Base-by-base conservation (phyloP, 64 coral and sea anemone species). In the Montipora capricornis region DNA sequence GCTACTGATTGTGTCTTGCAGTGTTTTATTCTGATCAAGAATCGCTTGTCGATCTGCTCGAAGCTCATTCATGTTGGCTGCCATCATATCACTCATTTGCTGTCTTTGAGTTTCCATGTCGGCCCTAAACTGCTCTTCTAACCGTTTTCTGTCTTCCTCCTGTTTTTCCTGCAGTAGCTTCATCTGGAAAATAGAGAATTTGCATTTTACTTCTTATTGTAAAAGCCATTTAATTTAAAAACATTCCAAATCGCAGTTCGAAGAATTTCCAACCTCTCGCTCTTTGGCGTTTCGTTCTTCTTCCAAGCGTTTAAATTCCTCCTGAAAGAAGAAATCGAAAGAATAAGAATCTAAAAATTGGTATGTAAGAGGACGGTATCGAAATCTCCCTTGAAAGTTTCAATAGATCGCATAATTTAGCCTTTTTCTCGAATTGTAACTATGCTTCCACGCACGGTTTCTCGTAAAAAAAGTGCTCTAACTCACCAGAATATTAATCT, bases 71-170 rank as follows among this genome's bases (percentile, higher is more conserved):
- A 92, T 88, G 90, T 96, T 96, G 15, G 95, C 90, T n/a, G 74
- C 73, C 79, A 96, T 83, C 95, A 96, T 93, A 57, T 96, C 93
- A 44, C 76, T 44, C 95, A 96, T 82, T 87, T 93, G 90, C 47
- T 83, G 67, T 20, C 87, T 89, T 74, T 93, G 90, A 75, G 84
- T 22, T 76, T 89, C 77, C 78, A 93, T 73, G 60, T 96, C 88
- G 26, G n/a, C 77, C 76, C 80, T 88, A 47, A 96, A 96, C 68
- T 89, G 95, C 55, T 96, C 85, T 49, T 92, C 90, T 22, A 96
- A 89, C 37, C 95, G 83, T 48, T 8, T 60, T 22, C 75, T 87
- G 68, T 96, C 95, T 26, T 26, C 26, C 26, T 26, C 26, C 26
- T 26, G 26, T 26, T 26, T 26, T 26, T 26, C 26, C 26, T 74